Conservation (phyloP, 2,113 vertebrate genomes). For the Rynchops niger region DNA sequence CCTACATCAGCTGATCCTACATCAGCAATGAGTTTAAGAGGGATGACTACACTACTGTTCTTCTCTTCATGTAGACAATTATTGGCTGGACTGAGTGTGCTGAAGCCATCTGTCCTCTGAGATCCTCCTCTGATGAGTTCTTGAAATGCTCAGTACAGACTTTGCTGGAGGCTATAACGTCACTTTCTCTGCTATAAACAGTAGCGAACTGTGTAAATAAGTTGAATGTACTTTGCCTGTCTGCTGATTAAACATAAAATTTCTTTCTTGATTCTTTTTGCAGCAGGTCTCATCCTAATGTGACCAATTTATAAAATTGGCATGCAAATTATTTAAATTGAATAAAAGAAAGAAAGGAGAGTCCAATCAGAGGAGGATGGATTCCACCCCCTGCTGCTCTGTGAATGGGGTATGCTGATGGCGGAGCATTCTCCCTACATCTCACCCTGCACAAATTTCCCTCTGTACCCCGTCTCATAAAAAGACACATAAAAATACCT, state of each 20-base stretch:
- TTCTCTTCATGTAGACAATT: background rate
- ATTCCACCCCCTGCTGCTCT: background rate
- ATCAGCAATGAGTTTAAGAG: background rate
- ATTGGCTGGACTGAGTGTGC: background rate
- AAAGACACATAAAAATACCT: background rate
- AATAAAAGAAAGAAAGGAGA: background rate
- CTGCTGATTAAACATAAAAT: background rate
- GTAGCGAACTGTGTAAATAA: background rate
- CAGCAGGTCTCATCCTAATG: background rate
- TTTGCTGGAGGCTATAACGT: background rate
- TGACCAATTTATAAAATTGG: background rate
- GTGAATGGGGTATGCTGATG: background rate
- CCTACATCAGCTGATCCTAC: background rate
- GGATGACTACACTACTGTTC: background rate
- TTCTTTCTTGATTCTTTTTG: background rate
- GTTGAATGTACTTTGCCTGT: background rate
- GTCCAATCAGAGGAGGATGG: background rate
- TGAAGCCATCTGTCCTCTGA: background rate
- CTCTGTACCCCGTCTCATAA: background rate
- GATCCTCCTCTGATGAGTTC: background rate
- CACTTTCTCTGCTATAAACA: background rate
- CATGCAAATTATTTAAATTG: background rate
- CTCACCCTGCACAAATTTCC: background rate
- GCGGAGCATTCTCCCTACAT: background rate
- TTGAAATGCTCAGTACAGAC: background rate